Conservation (phyloP, 2,888 invertebrate genomes). For the Antheraea yamamai region DNA sequence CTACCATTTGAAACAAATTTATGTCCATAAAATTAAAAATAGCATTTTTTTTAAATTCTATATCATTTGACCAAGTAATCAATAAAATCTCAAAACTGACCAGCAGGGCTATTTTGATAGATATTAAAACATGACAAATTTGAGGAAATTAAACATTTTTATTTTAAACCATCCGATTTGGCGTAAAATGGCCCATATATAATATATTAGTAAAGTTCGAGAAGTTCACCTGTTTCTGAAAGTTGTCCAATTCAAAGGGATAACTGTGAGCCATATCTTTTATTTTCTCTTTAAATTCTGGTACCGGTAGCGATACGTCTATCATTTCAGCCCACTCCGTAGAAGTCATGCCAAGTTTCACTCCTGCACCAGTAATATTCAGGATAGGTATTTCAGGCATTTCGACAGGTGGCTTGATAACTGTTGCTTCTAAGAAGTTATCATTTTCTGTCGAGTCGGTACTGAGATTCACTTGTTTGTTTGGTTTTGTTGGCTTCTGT, state of each 20-base stretch:
- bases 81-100: too few relatives aligned
- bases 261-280: constrained; percentile 92
- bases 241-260: constrained; percentile 96
- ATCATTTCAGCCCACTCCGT: constrained; percentile 94
- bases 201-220: background rate
- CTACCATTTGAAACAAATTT: too few relatives aligned
- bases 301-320: constrained; percentile 90
- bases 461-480: constrained; percentile 41
- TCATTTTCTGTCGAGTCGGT: constrained; percentile 55
- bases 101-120: too few relatives aligned
- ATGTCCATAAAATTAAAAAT: too few relatives aligned
- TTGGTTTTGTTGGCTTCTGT: constrained; percentile 42
- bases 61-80: too few relatives aligned
- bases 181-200: background rate
- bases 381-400: constrained; percentile 84
- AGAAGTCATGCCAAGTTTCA: constrained; percentile 70
- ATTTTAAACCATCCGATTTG: too few relatives aligned
- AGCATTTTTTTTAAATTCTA: too few relatives aligned
- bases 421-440: constrained; percentile 64
- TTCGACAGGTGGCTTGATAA: constrained; percentile 63
- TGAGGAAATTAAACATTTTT: too few relatives aligned
- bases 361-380: constrained; percentile 83
- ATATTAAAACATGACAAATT: too few relatives aligned
- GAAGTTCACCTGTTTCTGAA: constrained; percentile 92
- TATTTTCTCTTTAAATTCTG: constrained; percentile 90